phyloP scores from a whole-genome alignment of 1,140 invertebrate species.

The Drosophila parabipectinata region DNA sequence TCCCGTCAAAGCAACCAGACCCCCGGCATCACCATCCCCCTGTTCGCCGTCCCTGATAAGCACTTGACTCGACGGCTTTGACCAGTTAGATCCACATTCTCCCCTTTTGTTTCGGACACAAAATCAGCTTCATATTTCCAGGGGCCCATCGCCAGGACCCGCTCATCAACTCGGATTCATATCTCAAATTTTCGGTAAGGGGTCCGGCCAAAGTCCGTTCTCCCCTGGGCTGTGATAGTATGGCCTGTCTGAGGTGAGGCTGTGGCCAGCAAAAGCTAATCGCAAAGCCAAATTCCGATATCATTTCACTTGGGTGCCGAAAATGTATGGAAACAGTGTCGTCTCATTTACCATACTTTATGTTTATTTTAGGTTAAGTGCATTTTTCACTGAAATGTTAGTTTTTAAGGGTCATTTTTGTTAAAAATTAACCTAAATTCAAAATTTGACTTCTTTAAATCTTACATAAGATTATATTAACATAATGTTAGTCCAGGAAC shows the following conservation, averaged over 20 bases:
- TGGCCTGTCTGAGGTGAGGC: too few species aligned
- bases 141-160: background rate
- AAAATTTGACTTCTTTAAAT: too few species aligned
- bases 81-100: background rate
- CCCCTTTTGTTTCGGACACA: background rate
- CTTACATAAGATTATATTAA: too few species aligned
- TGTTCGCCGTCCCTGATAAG: background rate
- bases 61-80: background rate
- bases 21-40: background rate
- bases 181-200: background rate
- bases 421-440: too few species aligned
- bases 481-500: too few species aligned
- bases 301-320: background rate
- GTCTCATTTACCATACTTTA: too few species aligned
- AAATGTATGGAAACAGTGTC: too few species aligned
- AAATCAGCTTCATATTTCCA: constrained; percentile 1
- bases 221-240: too few species aligned
- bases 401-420: too few species aligned
- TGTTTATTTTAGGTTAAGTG: too few species aligned
- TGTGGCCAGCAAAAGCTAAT: too few species aligned
- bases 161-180: background rate
- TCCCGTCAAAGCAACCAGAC: constrained; percentile 3
- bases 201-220: background rate
- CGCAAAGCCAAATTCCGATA: background rate
- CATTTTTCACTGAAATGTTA: too few species aligned